Evolutionary conservation across 2,113 vertebrate species (phyloP), one percentile per base, ranked within the genome.

Genomic region (Menura novaehollandiae): DNA sequence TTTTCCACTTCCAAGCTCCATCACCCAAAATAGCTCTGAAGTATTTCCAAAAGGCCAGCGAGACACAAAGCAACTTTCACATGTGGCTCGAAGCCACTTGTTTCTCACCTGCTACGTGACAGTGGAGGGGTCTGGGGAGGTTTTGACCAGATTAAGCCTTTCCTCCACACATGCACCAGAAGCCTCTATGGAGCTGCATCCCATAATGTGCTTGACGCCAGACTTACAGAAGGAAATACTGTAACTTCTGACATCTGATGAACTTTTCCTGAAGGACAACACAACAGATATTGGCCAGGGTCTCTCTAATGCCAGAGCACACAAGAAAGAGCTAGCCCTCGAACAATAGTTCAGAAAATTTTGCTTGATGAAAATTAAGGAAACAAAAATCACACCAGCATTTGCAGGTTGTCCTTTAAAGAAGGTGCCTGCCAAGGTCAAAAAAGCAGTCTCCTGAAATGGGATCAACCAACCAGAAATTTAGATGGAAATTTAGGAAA

Each of bases 1-100:
- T 94, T 92, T 92, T 95, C 89, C 86, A 86, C 59, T 88, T 86
- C 74, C 75, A 59, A 62, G 74, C 51, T 90, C 66, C 56, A 49
- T 28, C 37, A 33, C 75, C 46, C 67, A 26, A 77, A 92, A 91
- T 52, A 95, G 58, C 76, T 85, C 63, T 62, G 67, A 94, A 94
- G 59, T 33, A 44, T 55, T 86, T 90, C 93, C 91, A 86, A 64
- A 85, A 73, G 58, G 63, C 53, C 81, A 85, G 52, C 67, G 89
- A 85, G 79, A 41, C 79, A 92, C 53, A 94, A 79, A 88, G 86
- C 35, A 86, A 71, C 71, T 72, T 93, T 60, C 75, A 79, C 49
- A 79, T 12, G 44, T 2, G 2, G 47, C 58, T 72, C 39, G 68
- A 49, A 89, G 49, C 27, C 84, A 73, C 84, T 77, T 69, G 56